Evolutionary conservation across 2,113 vertebrate species (phyloP), one percentile per base, ranked within the genome.

Genomic region (Physeter macrocephalus): DNA sequence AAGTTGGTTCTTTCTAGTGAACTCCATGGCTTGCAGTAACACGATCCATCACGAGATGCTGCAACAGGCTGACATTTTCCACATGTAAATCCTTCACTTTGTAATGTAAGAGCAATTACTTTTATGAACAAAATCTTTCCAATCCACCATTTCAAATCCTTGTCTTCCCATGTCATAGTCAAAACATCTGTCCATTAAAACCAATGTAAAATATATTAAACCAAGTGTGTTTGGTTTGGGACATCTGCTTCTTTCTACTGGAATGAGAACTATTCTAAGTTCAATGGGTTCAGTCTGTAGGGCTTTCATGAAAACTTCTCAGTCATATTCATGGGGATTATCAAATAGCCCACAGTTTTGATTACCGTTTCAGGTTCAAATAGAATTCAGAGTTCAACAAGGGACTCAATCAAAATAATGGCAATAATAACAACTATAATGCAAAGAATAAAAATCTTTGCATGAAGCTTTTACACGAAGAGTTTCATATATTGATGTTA

Each of bases 21-120:
- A 97, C 88, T 64, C 97, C 91, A 46, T 92, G 96, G 71, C 96
- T 98, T 15, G 10, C 18, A 39, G 98, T 96, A 98, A 97, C 97
- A 97, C 0, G 75, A 98, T 97, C 98, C 54, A 96, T 98, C 96
- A 77, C 93, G 95, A 97, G 93, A 95, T 98, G 93, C 96, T 97
- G 98, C 98, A 98, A 98, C 96, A 98, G 98, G 97, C 98, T 97
- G 97, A 96, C 97, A 98, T 99, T 98, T 98, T 98, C 98, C 97
- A 96, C 98, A 98, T 96, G 96, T 92, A 93, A 98, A 98, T 97
- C 94, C 97, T 98, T 86, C 95, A 98, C 98, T 99, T 98, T 98
- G 98, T 98, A 98, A 98, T 98, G 98, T 98, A 98, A 98, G 98
- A 98, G 98, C 97, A 98, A 98, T 98, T 98, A 98, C 98, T 98